These are phyloP conservation scores for Hippoglossus stenolepis DNA, from an alignment of 2,113 vertebrate genomes.

Conservation along the genomic window DNA sequence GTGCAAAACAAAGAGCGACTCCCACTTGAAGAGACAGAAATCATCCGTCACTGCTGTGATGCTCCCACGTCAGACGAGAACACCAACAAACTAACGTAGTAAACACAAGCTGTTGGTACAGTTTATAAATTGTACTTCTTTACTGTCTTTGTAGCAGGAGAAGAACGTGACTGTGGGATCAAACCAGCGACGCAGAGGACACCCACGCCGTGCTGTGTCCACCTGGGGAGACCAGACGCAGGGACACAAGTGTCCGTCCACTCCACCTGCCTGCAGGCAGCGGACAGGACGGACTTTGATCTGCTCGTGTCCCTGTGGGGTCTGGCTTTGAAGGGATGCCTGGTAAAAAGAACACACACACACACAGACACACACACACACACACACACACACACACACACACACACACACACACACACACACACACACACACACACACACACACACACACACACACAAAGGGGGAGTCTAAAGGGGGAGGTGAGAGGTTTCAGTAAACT, in stretches of 20 bases:
- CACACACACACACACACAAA: too few species aligned
- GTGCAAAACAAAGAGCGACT: not conserved
- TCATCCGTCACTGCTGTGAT: not conserved
- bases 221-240: not conserved
- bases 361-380: not conserved
- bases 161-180: not conserved
- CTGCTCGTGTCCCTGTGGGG: not conserved
- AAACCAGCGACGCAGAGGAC: not conserved
- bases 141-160: too few species aligned
- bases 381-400: not conserved
- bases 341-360: not conserved
- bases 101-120: too few species aligned
- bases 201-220: not conserved
- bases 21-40: not conserved
- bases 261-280: not conserved
- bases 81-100: not conserved
- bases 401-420: not conserved
- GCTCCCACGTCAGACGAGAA: not conserved
- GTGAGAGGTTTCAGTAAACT: too few species aligned
- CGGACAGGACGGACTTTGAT: not conserved
- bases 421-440: not conserved
- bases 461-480: too few species aligned
- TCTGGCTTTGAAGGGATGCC: too few species aligned
- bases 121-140: too few species aligned
- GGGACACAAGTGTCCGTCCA: not conserved